Conservation (phyloP, 35 echinoderm and acorn worm genomes). For the Patiria miniata region DNA sequence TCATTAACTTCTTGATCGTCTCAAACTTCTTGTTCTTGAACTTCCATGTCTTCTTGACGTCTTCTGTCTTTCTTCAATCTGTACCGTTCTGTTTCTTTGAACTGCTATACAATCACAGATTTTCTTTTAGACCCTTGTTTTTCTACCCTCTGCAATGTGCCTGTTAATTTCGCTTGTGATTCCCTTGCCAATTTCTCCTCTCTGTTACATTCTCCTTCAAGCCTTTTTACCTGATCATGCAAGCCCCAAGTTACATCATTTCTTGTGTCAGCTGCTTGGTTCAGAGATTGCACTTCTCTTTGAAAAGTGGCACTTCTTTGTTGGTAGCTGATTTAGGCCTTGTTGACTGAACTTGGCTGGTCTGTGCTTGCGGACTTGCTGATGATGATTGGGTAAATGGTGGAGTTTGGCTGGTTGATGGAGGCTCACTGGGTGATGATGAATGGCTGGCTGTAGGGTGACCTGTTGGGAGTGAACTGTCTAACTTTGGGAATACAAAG, state of each 20-base stretch:
- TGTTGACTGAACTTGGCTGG: neutral
- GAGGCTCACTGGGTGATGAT: neutral
- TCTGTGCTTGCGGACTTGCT: neutral
- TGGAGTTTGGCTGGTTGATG: neutral
- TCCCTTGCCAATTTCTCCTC: neutral
- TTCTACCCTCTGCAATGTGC: neutral
- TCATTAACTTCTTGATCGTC: neutral
- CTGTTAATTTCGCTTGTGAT: neutral
- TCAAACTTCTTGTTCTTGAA: neutral
- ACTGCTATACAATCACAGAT: neutral
- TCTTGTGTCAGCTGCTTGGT: conserved; percentile 1
- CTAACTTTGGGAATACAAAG: neutral
- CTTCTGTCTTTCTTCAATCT: neutral
- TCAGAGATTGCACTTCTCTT: neutral
- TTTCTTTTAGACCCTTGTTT: neutral
- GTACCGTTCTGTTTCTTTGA: conserved; percentile 26
- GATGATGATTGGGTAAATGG: neutral
- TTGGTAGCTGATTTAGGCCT: neutral
- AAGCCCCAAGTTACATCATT: neutral
- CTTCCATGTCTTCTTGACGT: neutral
- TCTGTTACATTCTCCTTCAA: neutral
- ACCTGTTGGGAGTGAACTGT: neutral
- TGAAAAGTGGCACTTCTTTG: neutral
- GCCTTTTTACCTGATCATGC: neutral
- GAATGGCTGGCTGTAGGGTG: neutral